phyloP scores from a whole-genome alignment of 2,797 vertebrate genomes.

The Paedocypris micromegethes region DNA sequence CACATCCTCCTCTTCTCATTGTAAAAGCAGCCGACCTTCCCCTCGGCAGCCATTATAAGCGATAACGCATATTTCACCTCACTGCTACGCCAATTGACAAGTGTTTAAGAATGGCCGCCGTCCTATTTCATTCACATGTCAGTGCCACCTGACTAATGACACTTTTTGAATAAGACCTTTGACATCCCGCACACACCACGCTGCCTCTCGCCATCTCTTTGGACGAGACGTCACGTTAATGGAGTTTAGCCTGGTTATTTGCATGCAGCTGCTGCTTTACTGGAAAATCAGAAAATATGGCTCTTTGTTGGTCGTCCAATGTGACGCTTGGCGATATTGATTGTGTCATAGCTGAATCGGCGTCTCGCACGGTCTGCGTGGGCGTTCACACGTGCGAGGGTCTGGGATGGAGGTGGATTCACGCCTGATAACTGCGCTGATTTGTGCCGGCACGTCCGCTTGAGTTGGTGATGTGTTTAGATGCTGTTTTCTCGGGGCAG shows the following conservation, averaged over 20 bases:
- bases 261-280: constrained; percentile 14
- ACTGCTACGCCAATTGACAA: constrained; percentile 44
- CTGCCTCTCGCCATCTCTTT: constrained; percentile 37
- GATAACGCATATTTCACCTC: constrained; percentile 41
- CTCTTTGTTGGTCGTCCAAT: no score
- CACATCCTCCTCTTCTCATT: constrained; percentile 36
- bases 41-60: constrained; percentile 36
- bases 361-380: not conserved
- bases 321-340: constrained; percentile 1
- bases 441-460: not conserved
- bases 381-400: constrained; percentile 17
- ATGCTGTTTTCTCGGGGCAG: not conserved
- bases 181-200: constrained; percentile 29
- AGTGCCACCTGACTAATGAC: constrained; percentile 41
- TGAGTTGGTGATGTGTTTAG: no score
- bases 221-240: constrained; percentile 25
- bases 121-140: constrained; percentile 42
- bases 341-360: not conserved
- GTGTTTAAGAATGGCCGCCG: constrained; percentile 42
- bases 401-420: constrained; percentile 1
- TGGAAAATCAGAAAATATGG: not conserved
- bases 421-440: not conserved
- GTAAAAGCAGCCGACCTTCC: constrained; percentile 36
- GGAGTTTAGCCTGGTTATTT: constrained; percentile 2
- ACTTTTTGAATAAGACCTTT: constrained; percentile 36